Evolutionary conservation across 35 echinoderm and acorn worm species (phyloP).

Genomic region (Ophiothrix spiculata): DNA sequence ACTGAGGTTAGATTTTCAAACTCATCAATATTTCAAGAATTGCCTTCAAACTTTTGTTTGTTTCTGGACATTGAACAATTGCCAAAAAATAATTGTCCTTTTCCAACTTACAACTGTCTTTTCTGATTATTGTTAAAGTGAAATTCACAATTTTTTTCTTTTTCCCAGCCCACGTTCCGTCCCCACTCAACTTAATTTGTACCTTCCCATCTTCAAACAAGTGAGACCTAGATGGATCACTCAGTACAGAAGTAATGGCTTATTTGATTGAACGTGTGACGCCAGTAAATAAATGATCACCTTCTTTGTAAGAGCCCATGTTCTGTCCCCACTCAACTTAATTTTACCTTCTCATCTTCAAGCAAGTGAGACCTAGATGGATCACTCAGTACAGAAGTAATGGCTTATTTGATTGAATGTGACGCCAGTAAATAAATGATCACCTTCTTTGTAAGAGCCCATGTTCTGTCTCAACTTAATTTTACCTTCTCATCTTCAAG

Average conservation of each 20-base stretch:
- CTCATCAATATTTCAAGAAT: conserved; percentile 39
- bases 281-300: neutral
- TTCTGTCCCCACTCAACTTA: conserved; percentile 66
- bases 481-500: conserved; percentile 15
- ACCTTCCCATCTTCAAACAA: conserved; percentile 9
- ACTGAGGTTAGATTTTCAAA: neutral
- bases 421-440: neutral
- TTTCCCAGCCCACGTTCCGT: conserved; percentile 49
- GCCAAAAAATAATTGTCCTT: conserved; percentile 59
- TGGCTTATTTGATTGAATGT: neutral
- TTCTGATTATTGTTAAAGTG: conserved; percentile 44
- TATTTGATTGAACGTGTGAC: conserved; percentile 14
- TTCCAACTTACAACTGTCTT: conserved; percentile 53
- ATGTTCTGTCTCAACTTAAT: conserved; percentile 70
- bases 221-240: neutral
- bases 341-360: conserved; percentile 29
- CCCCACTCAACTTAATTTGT: conserved; percentile 60
- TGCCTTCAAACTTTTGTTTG: conserved; percentile 29
- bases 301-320: conserved; percentile 35
- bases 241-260: neutral
- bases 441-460: conserved; percentile 26
- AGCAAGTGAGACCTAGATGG: conserved; percentile 1
- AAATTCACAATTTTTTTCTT: conserved; percentile 51
- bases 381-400: conserved; percentile 1
- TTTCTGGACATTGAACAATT: conserved; percentile 61